Percentiles rank a stretch among this genome's conserved stretches.
Evolutionary conservation across 1,140 invertebrate genomes (phyloP).

Genomic region (Drosophila micromelanica): DNA sequence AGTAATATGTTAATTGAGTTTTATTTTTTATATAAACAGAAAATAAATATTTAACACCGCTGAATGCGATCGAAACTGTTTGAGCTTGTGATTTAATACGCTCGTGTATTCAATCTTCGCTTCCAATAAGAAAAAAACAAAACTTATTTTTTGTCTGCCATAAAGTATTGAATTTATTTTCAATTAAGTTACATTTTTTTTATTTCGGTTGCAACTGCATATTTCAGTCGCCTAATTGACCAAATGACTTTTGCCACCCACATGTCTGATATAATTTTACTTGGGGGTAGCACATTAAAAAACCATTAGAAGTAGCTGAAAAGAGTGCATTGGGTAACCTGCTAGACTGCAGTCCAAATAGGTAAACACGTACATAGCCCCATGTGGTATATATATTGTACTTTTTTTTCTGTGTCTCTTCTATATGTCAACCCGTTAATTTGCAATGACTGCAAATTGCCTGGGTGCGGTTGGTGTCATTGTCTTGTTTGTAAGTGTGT

Average conservation of each 20-base stretch:
- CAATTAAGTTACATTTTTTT: background rate
- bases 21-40: no score
- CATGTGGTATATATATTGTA: conserved; percentile 5
- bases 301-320: background rate
- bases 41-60: no score
- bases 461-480: conserved; percentile 51
- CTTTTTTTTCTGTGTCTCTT: conserved; percentile 8
- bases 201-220: background rate
- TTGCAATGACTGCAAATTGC: conserved; percentile 40
- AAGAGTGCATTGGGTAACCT: background rate
- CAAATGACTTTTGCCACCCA: conserved; percentile 2
- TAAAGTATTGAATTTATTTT: no score
- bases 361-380: conserved; percentile 1
- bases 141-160: no score
- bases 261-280: background rate
- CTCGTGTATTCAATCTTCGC: no score
- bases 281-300: conserved; percentile 5
- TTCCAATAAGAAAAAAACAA: no score
- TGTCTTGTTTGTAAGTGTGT: conserved; percentile 15
- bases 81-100: no score
- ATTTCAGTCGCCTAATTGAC: background rate
- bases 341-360: background rate
- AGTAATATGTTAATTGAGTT: no score
- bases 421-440: conserved; percentile 35
- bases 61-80: no score